A percentile compares a stretch with the other conserved stretches of the same genome.
phyloP scores from a whole-genome alignment of 2,113 vertebrate genomes.

The Pyxicephalus adspersus region DNA sequence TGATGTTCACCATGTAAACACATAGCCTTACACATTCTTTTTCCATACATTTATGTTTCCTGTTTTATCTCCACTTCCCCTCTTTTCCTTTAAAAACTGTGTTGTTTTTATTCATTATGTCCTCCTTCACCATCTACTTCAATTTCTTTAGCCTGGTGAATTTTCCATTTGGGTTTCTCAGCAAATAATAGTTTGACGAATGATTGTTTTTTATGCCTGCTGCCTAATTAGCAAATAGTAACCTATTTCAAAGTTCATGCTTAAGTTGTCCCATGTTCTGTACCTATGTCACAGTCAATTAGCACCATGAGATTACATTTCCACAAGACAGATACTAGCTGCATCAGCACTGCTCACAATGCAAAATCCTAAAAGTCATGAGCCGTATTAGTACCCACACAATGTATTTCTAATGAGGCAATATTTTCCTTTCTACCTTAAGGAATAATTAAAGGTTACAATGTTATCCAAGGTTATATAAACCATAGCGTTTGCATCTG shows the following conservation, averaged over 20 bases:
- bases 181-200: not conserved
- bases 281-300: slow-evolving; percentile 38
- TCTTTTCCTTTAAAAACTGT: not conserved
- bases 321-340: slow-evolving; percentile 24
- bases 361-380: slow-evolving; percentile 17
- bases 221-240: slow-evolving; percentile 13
- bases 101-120: not conserved
- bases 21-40: too few relatives aligned
- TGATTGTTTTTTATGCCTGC: not conserved
- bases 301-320: slow-evolving; percentile 35
- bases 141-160: too few relatives aligned
- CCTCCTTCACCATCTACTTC: too few relatives aligned
- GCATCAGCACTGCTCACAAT: slow-evolving; percentile 5
- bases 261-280: not conserved
- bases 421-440: slow-evolving; percentile 9
- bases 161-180: not conserved
- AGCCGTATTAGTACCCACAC: not conserved
- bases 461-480: slow-evolving; percentile 7
- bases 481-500: slow-evolving; percentile 1
- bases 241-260: slow-evolving; percentile 16
- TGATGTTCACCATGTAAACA: too few relatives aligned
- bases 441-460: slow-evolving; percentile 15
- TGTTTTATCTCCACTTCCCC: not conserved
- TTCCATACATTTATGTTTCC: not conserved
- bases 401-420: slow-evolving; percentile 31